Conservation (phyloP, 2,113 vertebrate genomes). For the Malurus melanocephalus region DNA sequence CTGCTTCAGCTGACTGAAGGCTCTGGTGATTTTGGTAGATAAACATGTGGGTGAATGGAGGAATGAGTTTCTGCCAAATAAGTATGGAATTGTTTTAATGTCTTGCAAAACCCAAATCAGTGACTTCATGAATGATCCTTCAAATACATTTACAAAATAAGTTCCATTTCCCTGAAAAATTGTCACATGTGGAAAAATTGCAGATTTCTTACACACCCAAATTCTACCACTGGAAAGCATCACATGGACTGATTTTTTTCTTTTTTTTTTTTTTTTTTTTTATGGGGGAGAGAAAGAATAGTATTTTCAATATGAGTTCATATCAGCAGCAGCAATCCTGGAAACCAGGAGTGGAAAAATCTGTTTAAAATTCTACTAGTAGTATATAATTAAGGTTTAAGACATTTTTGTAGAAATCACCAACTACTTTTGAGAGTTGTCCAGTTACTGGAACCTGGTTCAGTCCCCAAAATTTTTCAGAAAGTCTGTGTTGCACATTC, state of each 20-base stretch:
- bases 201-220: neutral
- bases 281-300: neutral
- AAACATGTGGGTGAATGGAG: neutral
- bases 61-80: neutral
- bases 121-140: fast-evolving
- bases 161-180: neutral
- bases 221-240: neutral
- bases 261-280: no score
- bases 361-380: neutral
- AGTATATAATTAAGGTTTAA: neutral
- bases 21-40: neutral
- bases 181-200: neutral
- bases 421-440: neutral
- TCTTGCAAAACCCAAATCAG: neutral
- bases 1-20: neutral
- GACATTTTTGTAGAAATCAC: neutral
- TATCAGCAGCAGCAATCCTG: neutral
- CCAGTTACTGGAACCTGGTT: neutral
- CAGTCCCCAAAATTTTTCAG: neutral
- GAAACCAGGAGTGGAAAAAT: neutral
- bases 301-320: neutral
- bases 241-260: neutral
- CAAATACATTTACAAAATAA: neutral
- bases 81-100: neutral
- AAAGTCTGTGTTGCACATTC: neutral